Percentiles rank a stretch among this genome's conserved stretches.
These are phyloP conservation scores for Barypeithes pellucidus DNA, from an alignment of 2,888 invertebrate genomes.

Conservation along the genomic window DNA sequence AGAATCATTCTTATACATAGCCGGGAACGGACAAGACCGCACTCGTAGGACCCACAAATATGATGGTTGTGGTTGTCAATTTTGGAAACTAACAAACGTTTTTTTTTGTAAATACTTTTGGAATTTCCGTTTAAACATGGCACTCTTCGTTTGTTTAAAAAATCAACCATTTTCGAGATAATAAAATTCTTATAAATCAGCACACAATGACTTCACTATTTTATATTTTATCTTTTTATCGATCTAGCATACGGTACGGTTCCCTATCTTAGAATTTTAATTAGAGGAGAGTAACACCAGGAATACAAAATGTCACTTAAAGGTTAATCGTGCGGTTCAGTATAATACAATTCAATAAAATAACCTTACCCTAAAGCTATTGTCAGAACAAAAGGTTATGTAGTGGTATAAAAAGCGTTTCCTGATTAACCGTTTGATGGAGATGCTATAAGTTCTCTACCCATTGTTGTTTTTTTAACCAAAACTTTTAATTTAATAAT, in stretches of 20 bases:
- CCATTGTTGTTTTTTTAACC: conserved; percentile 4
- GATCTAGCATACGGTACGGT: neutral
- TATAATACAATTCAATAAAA: conserved; percentile 27
- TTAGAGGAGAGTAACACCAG: conserved; percentile 8
- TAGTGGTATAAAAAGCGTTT: conserved; percentile 2
- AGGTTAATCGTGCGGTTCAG: conserved; percentile 35
- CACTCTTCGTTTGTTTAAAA: too few relatives aligned
- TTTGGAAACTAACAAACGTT: too few relatives aligned
- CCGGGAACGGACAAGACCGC: too few relatives aligned
- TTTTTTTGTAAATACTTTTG: too few relatives aligned
- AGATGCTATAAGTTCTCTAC: neutral
- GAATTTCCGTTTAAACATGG: too few relatives aligned
- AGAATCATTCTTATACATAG: too few relatives aligned
- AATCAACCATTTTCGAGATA: too few relatives aligned
- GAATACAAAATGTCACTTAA: conserved; percentile 30
- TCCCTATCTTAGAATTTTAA: neutral
- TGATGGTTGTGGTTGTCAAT: too few relatives aligned
- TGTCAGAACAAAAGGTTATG: conserved; percentile 29
- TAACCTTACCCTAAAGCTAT: conserved; percentile 30
- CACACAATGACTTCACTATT: too few relatives aligned
- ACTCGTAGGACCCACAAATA: too few relatives aligned
- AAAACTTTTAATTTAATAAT: conserved; percentile 15
- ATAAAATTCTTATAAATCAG: too few relatives aligned
- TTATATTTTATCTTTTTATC: neutral
- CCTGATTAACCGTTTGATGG: neutral